These are phyloP conservation scores for Grallaria varia DNA, from an alignment of 2,113 vertebrate species.

Conservation along the genomic window DNA sequence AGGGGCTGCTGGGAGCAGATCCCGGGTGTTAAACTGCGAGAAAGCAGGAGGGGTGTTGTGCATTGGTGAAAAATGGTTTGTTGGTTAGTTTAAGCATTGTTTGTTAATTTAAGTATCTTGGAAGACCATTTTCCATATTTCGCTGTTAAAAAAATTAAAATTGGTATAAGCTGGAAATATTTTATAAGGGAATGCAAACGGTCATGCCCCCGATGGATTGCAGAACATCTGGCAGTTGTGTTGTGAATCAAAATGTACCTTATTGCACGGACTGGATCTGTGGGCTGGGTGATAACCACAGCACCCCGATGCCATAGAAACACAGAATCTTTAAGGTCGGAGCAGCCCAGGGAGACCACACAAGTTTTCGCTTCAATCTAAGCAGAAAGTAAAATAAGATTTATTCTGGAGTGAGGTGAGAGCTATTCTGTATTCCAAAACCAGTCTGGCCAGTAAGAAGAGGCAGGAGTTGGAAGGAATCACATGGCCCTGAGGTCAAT, in stretches of 20 bases:
- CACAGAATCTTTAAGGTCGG: not conserved
- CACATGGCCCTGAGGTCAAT: accelerated
- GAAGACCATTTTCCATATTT: not conserved
- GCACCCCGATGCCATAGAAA: not conserved
- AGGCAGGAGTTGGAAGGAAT: not conserved
- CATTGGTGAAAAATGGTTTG: not conserved
- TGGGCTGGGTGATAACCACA: not conserved
- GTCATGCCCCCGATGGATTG: not conserved
- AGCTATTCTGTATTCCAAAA: not conserved
- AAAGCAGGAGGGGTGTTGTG: not conserved
- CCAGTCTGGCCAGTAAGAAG: not conserved
- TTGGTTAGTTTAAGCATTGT: too few species aligned
- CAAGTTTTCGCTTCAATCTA: not conserved
- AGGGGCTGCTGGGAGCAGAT: not conserved
- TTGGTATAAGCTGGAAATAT: not conserved
- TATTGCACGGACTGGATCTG: not conserved
- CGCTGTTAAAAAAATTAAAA: not conserved
- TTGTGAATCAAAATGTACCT: not conserved
- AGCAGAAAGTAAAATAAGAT: not conserved
- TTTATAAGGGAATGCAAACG: not conserved
- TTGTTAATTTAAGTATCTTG: not conserved
- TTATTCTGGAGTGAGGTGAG: accelerated
- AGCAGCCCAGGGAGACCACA: accelerated
- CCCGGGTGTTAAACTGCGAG: not conserved
- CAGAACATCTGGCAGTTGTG: not conserved